Conservation (phyloP, 2,113 vertebrate genomes). For the Microcebus lehilahytsara region DNA sequence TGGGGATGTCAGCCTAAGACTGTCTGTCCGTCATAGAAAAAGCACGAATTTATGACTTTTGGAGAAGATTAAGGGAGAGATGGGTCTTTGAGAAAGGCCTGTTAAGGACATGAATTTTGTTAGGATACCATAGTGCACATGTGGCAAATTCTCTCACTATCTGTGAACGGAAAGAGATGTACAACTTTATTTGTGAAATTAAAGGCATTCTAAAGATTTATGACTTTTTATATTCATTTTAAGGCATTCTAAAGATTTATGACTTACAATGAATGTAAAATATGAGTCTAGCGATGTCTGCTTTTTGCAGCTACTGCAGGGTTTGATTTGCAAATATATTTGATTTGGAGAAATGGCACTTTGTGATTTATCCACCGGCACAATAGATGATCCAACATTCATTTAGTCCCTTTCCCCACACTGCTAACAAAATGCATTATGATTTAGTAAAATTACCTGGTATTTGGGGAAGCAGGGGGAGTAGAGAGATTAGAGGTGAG, state of each 20-base stretch:
- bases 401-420: not conserved
- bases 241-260: constrained; percentile 37
- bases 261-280: constrained; percentile 48
- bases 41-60: not conserved
- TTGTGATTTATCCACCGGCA: constrained; percentile 27
- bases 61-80: constrained; percentile 26
- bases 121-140: not conserved
- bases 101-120: not conserved
- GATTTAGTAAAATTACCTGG: constrained; percentile 33
- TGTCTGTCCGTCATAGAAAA: constrained; percentile 19
- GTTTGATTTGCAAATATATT: constrained; percentile 63
- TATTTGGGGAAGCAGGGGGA: not conserved
- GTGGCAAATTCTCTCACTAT: not conserved
- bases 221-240: not conserved
- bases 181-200: constrained; percentile 16
- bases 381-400: constrained; percentile 18
- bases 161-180: not conserved
- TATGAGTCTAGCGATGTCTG: constrained; percentile 11
- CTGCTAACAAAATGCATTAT: constrained; percentile 29
- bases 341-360: constrained; percentile 53
- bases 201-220: constrained; percentile 37
- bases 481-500: not conserved
- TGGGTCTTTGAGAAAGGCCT: constrained; percentile 1
- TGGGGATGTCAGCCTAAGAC: constrained; percentile 37
- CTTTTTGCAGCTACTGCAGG: not conserved